Base-by-base conservation (phyloP, 2,113 vertebrate species). In the Cynopterus brachyotis region DNA sequence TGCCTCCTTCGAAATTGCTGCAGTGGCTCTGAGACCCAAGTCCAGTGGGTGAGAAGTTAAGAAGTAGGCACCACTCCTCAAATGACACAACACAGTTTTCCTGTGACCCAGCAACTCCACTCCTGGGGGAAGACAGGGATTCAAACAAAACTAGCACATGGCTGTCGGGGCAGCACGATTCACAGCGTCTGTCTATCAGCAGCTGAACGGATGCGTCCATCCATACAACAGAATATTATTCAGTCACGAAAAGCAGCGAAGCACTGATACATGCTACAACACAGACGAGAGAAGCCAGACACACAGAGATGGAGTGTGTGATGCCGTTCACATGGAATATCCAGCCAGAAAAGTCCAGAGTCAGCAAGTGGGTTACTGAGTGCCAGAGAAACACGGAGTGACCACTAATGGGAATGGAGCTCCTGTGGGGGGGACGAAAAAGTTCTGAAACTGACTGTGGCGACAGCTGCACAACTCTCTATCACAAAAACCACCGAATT, bases 141-240 rank as follows among this genome's bases (percentile, higher is more conserved):
- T 24, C 7, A 1, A 12, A 64, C 13, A 5, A 6, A 57, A 32
- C 37, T 26, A 4, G 2, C 6, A 9, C 8, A 9, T 0, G 0
- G 0, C 47, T 0, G 0, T 67, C 67, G 15, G 0, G 0, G 35
- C 32, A 15, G 55, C 40, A 1, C 20, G 2, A 0, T 16, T 24
- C 40, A n/a, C 17, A 53, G 40, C 0, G 24, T 47, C 22, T 0
- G 6, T 2, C 62, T 11, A 13, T 28, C 11, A 1, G 26, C 0
- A 1, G 15, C 13, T 2, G 15, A 35, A 17, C 9, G 59, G 12
- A 26, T 7, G 11, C 15, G 2, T 15, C 57, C 10, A 2, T 30
- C 88, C 47, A 42, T 5, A 22, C 35, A 2, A 30, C 3, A 6
- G 62, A 19, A 20, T 6, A 9, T 16, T 8, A 28, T 3, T 45